Evolutionary conservation across 1,140 invertebrate species (phyloP).

Genomic region (Pseudobourletiella spinata): DNA sequence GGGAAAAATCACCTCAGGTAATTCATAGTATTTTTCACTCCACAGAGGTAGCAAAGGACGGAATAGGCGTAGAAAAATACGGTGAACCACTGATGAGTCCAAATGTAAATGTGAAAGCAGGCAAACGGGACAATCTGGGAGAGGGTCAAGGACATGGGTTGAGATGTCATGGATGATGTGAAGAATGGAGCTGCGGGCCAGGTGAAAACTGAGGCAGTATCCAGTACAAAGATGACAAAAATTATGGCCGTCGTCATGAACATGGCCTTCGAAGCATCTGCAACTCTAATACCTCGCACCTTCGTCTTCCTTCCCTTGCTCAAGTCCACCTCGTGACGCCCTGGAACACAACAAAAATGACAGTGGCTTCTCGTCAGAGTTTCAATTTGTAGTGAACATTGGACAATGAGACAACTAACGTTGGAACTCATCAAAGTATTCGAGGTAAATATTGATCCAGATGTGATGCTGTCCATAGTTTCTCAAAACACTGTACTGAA

Average conservation of each 20-base stretch:
- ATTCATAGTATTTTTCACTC: neutral
- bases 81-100: neutral
- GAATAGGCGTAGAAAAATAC: neutral
- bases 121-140: neutral
- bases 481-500: neutral
- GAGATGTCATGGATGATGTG: neutral
- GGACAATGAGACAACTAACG: neutral
- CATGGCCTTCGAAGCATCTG: neutral
- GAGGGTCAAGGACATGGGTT: neutral
- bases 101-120: neutral
- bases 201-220: neutral
- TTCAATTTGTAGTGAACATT: neutral
- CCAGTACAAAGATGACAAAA: neutral
- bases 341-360: too few relatives aligned
- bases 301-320: neutral
- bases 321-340: too few relatives aligned
- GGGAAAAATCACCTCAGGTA: neutral
- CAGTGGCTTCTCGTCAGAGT: neutral
- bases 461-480: neutral
- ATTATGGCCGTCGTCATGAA: neutral
- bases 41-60: neutral
- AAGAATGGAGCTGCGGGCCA: neutral
- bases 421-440: neutral
- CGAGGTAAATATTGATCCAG: neutral
- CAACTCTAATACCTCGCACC: neutral